A percentile compares a stretch with the other conserved stretches of the same genome.
These are phyloP conservation scores for Callitettix versicolor DNA, from an alignment of 1,140 invertebrate genomes.

Conservation along the genomic window DNA sequence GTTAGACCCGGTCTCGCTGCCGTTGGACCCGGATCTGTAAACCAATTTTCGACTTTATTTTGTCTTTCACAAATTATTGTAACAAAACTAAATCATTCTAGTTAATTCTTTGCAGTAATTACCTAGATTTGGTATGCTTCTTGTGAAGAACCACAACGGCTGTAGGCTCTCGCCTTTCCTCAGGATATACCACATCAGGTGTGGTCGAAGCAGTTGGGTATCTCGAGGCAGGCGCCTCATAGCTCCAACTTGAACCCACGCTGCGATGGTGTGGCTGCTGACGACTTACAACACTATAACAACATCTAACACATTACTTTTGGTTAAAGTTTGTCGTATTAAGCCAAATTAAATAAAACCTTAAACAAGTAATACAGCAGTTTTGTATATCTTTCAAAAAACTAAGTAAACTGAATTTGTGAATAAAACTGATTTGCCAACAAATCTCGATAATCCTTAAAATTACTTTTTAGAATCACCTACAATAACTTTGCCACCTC, in stretches of 20 bases:
- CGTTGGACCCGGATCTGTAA: constrained; percentile 25
- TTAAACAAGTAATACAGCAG: too few species aligned
- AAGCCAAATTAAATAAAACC: not conserved
- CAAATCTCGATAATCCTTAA: too few species aligned
- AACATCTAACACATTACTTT: not conserved
- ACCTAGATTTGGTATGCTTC: constrained; percentile 41
- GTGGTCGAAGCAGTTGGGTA: constrained; percentile 25
- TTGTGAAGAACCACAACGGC: constrained; percentile 27
- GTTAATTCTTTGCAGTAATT: not conserved
- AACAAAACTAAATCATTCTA: not conserved
- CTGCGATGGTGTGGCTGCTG: constrained; percentile 17
- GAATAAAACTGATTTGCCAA: too few species aligned
- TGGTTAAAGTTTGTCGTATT: not conserved
- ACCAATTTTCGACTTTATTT: not conserved
- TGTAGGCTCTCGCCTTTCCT: constrained; percentile 26
- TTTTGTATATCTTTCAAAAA: too few species aligned
- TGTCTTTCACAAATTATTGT: too few species aligned
- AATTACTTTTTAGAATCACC: too few species aligned
- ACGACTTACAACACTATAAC: constrained; percentile 8
- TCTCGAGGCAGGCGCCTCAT: constrained; percentile 26
- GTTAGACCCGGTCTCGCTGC: constrained; percentile 35
- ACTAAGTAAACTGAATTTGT: too few species aligned
- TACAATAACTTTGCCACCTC: too few species aligned
- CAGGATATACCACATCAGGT: constrained; percentile 26
- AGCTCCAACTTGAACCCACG: constrained; percentile 28